These are phyloP conservation scores for Apocrypta bakeri DNA, from an alignment of 1,140 invertebrate genomes.

Conservation along the genomic window DNA sequence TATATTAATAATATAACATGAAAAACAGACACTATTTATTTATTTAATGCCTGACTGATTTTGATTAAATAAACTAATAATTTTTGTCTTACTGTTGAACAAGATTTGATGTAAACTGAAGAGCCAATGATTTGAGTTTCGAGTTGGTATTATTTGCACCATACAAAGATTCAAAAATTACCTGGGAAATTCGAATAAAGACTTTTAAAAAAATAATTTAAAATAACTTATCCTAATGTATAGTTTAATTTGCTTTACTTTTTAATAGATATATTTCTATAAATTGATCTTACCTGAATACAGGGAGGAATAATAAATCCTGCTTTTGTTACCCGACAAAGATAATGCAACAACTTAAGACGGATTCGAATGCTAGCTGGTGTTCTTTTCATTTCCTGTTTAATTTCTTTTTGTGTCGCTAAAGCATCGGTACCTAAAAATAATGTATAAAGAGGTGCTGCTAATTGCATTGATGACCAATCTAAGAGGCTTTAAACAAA, in stretches of 20 bases:
- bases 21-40: neutral
- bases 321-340: constrained; percentile 86
- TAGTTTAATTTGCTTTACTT: neutral
- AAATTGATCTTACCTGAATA: constrained; percentile 83
- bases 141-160: constrained; percentile 85
- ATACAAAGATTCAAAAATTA: constrained; percentile 91
- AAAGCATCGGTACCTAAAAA: constrained; percentile 84
- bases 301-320: constrained; percentile 86
- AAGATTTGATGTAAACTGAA: constrained; percentile 89
- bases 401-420: constrained; percentile 75
- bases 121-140: constrained; percentile 85
- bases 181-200: constrained; percentile 72
- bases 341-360: constrained; percentile 88
- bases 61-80: too few relatives aligned
- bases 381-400: constrained; percentile 79
- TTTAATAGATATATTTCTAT: constrained; percentile 29
- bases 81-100: constrained; percentile 81
- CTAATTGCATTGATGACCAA: constrained; percentile 81
- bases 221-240: neutral
- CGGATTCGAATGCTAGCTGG: constrained; percentile 88
- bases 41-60: neutral
- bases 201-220: neutral
- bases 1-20: constrained; percentile 16
- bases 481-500: constrained; percentile 80
- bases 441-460: constrained; percentile 84